Conservation (phyloP, 2,797 vertebrate genomes). For the Oreochromis grahami region DNA sequence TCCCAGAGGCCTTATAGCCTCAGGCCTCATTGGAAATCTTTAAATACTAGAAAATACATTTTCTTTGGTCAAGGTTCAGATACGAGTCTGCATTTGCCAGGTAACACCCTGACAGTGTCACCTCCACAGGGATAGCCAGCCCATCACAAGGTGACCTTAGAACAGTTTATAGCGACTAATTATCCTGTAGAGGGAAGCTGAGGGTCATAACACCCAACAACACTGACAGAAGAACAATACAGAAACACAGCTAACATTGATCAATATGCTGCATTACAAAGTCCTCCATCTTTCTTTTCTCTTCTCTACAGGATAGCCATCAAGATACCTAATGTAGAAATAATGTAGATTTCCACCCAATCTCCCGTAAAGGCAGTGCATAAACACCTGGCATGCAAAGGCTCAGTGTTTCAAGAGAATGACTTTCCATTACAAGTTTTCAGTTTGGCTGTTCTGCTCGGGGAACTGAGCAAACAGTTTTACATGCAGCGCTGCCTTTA, state of each 20-base stretch:
- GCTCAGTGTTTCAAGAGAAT: constrained; percentile 73
- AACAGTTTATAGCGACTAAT: constrained; percentile 74
- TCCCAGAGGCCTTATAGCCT: constrained; percentile 49
- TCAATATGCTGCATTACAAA: constrained; percentile 65
- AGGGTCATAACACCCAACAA: constrained; percentile 57
- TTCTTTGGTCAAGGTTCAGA: constrained; percentile 77
- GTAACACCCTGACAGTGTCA: constrained; percentile 52
- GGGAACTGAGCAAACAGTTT: constrained; percentile 69
- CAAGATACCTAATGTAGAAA: constrained; percentile 60
- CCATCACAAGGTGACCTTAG: constrained; percentile 77
- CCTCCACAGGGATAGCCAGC: constrained; percentile 52
- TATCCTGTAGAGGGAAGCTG: constrained; percentile 55
- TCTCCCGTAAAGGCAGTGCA: constrained; percentile 43
- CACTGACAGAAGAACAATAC: constrained; percentile 56
- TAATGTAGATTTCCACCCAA: constrained; percentile 63
- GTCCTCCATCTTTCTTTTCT: constrained; percentile 61
- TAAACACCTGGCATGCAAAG: constrained; percentile 72
- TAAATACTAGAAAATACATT: constrained; percentile 73
- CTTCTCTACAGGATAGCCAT: constrained; percentile 29
- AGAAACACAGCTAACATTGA: constrained; percentile 40
- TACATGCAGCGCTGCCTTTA: constrained; percentile 68
- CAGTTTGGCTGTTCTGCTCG: constrained; percentile 65
- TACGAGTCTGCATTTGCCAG: constrained; percentile 56
- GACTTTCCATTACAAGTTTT: constrained; percentile 76
- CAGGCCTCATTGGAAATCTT: constrained; percentile 64